Percentiles rank a stretch among this genome's conserved stretches.
Conservation (phyloP, 2,888 invertebrate genomes). For the Diarsia rubi region DNA sequence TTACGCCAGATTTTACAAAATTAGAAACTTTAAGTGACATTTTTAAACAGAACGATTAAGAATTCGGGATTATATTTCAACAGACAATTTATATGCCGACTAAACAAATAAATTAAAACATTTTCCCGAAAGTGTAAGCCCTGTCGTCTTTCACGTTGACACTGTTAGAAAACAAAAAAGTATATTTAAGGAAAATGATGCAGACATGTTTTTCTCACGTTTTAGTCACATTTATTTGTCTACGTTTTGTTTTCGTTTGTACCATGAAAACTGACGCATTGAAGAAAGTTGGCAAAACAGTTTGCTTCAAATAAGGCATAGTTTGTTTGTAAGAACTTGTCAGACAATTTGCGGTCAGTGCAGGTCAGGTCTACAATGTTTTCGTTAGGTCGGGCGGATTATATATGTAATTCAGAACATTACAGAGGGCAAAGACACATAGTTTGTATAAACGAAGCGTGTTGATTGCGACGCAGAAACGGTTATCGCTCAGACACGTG, state of each 20-base stretch:
- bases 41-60: conserved; percentile 78
- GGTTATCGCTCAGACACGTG: conserved; percentile 81
- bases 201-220: conserved; percentile 14
- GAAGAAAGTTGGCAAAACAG: conserved; percentile 28
- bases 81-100: conserved; percentile 76
- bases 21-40: conserved; percentile 73
- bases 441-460: conserved; percentile 55
- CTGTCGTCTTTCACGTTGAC: conserved; percentile 57
- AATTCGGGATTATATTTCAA: conserved; percentile 75
- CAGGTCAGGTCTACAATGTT: conserved; percentile 56
- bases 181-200: conserved; percentile 48
- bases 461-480: conserved; percentile 76
- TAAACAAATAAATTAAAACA: conserved; percentile 69
- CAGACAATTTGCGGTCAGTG: conserved; percentile 41
- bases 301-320: conserved; percentile 12
- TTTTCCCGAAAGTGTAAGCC: conserved; percentile 69
- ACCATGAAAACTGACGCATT: conserved; percentile 11
- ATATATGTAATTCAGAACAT: conserved; percentile 33
- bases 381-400: conserved; percentile 49
- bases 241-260: conserved; percentile 23
- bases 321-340: conserved; percentile 30
- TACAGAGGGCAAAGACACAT: conserved; percentile 68
- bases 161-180: conserved; percentile 50
- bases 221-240: conserved; percentile 20
- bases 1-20: conserved; percentile 71